Evolutionary conservation across 2,888 invertebrate genomes (phyloP), one percentile per base, ranked within the genome.

Genomic region (Oscheius sp.): DNA sequence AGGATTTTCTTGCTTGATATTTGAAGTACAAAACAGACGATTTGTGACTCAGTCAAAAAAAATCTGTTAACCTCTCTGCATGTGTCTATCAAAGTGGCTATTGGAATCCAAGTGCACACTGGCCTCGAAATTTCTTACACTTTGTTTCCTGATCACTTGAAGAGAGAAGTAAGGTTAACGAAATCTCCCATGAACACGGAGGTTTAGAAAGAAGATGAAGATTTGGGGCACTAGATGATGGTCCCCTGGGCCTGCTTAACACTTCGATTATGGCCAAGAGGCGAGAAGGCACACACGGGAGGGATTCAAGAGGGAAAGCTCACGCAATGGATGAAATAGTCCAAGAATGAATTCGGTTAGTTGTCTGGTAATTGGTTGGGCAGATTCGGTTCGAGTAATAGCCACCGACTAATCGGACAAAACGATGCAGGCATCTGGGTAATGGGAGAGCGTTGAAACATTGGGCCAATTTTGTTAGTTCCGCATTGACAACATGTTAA

Each of bases 231-330:
- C 14, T 26, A 50, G 50, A 59, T 59, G 54, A 44, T 44, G 59
- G 59, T 44, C 59, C 26, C 59, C 59, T 59, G 59, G 59, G 44
- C 26, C 26, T 44, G 59, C 59, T 59, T 59, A 38, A 59, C 59
- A 59, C 59, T 59, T 59, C 59, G 59, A 59, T 59, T 59, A 59
- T 59, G 59, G 59, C 59, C 41, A 59, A 59, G 59, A 59, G 59
- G 59, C 59, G 38, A 59, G 44, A 44, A 59, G 44, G 44, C 59
- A 59, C n/a, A 32, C 59, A 56, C 20, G 17, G 32, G n/a, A n/a
- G 33, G 33, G 36, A 32, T 36, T 54, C 32, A 32, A 54, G 32
- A 54, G 33, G 20, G 17, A 17, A 17, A 6, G 14, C 54, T 54
- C 54, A 54, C 54, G 54, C 54, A 17, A 54, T 33, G 54, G 6